Evolutionary conservation across 2,888 invertebrate species (phyloP).

Genomic region (Agrochola litura): DNA sequence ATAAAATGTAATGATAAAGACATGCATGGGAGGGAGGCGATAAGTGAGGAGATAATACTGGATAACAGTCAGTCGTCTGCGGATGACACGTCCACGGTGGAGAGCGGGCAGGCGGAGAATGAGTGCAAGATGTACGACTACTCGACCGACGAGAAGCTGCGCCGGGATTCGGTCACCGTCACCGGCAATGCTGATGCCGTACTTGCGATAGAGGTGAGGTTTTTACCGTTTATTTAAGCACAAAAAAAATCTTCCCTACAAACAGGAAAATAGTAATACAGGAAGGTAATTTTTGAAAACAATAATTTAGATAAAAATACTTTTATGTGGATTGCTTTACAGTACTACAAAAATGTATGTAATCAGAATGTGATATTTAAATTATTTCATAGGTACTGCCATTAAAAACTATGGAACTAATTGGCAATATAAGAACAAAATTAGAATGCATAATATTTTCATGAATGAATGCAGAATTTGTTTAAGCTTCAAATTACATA

Average conservation of each 20-base stretch:
- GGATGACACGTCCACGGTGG: constrained; percentile 69
- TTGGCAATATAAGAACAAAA: neutral
- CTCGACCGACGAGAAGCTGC: constrained; percentile 82
- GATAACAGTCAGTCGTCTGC: constrained; percentile 84
- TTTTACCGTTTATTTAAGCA: neutral
- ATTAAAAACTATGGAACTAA: neutral
- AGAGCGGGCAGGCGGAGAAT: constrained; percentile 67
- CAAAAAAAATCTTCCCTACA: neutral
- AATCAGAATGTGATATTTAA: neutral
- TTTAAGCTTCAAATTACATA: neutral
- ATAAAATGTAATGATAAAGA: constrained; percentile 77
- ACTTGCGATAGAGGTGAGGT: constrained; percentile 85
- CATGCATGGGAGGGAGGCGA: constrained; percentile 66
- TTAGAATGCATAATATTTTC: neutral
- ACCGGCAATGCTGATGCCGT: constrained; percentile 86
- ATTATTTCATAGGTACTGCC: neutral
- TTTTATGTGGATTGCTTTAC: neutral
- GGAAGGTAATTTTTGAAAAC: neutral
- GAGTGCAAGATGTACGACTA: constrained; percentile 85
- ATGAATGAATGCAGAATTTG: neutral
- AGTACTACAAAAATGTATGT: neutral
- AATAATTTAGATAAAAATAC: neutral
- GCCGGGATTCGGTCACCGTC: constrained; percentile 80
- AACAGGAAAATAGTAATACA: constrained; percentile 1
- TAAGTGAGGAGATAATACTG: constrained; percentile 83